A percentile compares a stretch with the other conserved stretches of the same genome.
Conservation (phyloP, 1,140 invertebrate species). For the Cotesia glomerata region DNA sequence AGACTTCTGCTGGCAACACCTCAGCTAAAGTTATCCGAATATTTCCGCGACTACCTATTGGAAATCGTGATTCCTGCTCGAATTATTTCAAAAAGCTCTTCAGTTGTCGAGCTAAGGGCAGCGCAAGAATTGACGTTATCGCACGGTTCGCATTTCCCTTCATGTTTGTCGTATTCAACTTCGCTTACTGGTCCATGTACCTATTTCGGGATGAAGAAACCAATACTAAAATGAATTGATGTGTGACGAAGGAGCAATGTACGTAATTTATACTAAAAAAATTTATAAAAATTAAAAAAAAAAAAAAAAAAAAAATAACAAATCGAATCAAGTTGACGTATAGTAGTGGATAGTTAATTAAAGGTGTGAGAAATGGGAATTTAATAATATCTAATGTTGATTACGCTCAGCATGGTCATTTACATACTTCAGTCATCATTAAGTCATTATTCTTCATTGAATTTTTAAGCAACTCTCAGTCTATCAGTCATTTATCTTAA, state of each 20-base stretch:
- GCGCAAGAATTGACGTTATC: constrained; percentile 93
- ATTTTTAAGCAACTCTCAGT: background rate
- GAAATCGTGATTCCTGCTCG: constrained; percentile 27
- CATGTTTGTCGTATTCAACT: constrained; percentile 91
- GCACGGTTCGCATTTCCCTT: constrained; percentile 91
- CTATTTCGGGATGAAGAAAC: constrained; percentile 75
- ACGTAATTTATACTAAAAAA: background rate
- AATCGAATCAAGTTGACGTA: no score
- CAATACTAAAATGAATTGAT: constrained; percentile 37
- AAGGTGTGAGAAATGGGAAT: constrained; percentile 6
- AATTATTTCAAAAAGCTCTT: constrained; percentile 69
- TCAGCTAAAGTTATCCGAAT: constrained; percentile 19
- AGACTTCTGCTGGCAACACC: background rate
- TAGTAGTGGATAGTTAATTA: background rate
- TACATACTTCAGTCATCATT: background rate
- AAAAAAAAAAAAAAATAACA: background rate
- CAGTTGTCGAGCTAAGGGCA: constrained; percentile 84
- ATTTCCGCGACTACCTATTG: constrained; percentile 36
- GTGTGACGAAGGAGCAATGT: constrained; percentile 13
- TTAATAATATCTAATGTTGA: constrained; percentile 9
- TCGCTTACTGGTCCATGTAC: constrained; percentile 93
- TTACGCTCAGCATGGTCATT: background rate
- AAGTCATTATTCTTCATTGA: background rate
- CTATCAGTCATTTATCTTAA: background rate
- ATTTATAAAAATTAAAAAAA: background rate